Percentiles rank a stretch among this genome's conserved stretches.
These are phyloP conservation scores for Crax fasciolata DNA, from an alignment of 2,797 vertebrate species.

Conservation along the genomic window DNA sequence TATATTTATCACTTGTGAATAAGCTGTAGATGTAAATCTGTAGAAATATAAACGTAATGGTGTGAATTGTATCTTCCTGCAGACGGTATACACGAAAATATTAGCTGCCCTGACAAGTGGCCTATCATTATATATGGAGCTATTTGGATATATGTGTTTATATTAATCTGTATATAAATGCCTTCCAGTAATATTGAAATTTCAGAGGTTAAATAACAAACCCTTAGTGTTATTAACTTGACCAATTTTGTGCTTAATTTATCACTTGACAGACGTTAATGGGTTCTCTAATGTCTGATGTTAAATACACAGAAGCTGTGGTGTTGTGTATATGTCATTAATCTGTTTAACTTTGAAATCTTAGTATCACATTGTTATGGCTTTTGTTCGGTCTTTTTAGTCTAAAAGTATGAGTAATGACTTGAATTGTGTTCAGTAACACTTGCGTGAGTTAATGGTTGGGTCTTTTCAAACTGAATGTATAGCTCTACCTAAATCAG, in stretches of 20 bases:
- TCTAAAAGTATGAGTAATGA: neutral
- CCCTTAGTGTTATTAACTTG: slow-evolving; percentile 17
- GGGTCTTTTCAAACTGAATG: neutral
- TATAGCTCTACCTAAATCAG: fast-evolving
- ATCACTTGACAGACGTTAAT: slow-evolving; percentile 11
- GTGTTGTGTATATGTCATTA: slow-evolving; percentile 32
- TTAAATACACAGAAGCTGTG: slow-evolving; percentile 14
- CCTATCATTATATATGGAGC: neutral
- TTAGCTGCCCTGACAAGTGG: neutral
- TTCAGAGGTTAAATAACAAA: slow-evolving; percentile 32
- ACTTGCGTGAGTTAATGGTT: neutral
- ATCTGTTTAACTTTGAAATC: slow-evolving; percentile 2
- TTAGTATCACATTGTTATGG: neutral
- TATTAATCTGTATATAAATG: neutral
- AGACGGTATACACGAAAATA: neutral
- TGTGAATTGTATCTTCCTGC: neutral
- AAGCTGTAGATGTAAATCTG: neutral
- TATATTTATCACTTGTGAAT: neutral
- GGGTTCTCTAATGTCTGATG: neutral
- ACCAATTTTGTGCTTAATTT: slow-evolving; percentile 8
- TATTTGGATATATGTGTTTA: neutral
- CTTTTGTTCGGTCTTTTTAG: neutral
- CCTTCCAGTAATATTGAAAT: neutral
- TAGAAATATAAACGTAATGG: neutral
- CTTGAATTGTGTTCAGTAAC: neutral